A percentile compares a stretch with the other conserved stretches of the same genome.
phyloP scores from a whole-genome alignment of 53 echinoderm and acorn worm genomes.

The Antedon mediterranea region DNA sequence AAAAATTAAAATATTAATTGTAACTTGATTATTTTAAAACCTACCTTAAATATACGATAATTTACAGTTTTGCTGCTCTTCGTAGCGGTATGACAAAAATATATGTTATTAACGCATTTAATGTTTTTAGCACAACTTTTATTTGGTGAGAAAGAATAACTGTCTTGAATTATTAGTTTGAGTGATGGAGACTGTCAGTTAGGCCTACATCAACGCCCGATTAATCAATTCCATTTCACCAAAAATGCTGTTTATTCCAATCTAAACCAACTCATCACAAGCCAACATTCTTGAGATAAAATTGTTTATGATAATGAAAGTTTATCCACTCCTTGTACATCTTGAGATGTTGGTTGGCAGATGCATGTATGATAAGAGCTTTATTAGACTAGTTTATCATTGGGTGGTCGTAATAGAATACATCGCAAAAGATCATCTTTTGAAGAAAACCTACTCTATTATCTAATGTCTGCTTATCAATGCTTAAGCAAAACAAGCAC shows the following conservation, averaged over 20 bases:
- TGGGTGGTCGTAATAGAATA: neutral
- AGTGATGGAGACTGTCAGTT: neutral
- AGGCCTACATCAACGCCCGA: neutral
- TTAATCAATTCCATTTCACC: neutral
- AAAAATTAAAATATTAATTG: no score
- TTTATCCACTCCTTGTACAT: neutral
- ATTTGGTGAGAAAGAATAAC: no score
- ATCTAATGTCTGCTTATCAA: neutral
- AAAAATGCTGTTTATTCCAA: neutral
- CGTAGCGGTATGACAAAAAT: no score
- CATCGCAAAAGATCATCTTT: neutral
- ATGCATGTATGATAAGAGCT: neutral
- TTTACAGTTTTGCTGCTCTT: no score
- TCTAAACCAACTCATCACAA: neutral
- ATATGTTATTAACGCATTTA: no score
- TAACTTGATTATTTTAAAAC: no score
- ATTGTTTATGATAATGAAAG: neutral
- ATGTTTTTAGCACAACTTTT: no score
- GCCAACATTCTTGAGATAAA: neutral
- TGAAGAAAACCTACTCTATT: neutral
- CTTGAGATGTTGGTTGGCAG: neutral
- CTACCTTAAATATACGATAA: no score
- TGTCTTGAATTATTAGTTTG: neutral
- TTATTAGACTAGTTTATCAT: neutral
- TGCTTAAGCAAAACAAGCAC: neutral